Percentiles rank a stretch among this genome's conserved stretches.
Conservation (phyloP, 2,888 invertebrate genomes). For the Oscheius onirici region DNA sequence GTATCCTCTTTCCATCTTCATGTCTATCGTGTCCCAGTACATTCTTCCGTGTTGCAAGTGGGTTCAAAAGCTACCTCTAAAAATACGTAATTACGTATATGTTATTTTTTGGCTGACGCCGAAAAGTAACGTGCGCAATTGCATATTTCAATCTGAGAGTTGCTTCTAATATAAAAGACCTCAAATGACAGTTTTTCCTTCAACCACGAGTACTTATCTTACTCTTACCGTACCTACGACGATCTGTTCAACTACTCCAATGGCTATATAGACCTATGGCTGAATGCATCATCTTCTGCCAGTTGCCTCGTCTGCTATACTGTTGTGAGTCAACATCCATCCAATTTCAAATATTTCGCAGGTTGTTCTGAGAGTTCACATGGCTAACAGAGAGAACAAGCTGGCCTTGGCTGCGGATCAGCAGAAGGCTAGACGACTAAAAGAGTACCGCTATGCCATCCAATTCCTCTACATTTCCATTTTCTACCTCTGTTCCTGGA, state of each 20-base stretch:
- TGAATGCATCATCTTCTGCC: not conserved
- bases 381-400: not conserved
- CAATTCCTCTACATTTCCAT: not conserved
- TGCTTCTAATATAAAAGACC: no score
- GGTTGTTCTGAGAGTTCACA: no score
- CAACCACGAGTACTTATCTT: not conserved
- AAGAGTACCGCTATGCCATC: not conserved
- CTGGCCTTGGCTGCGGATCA: not conserved
- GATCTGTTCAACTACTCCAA: not conserved
- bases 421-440: not conserved
- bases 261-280: not conserved
- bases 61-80: not conserved
- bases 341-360: not conserved
- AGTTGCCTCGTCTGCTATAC: not conserved
- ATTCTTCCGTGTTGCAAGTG: conserved; percentile 11
- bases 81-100: no score
- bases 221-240: not conserved
- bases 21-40: conserved; percentile 8
- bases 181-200: not conserved
- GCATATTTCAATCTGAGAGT: no score
- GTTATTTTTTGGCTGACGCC: no score
- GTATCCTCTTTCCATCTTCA: not conserved
- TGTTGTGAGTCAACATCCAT: not conserved
- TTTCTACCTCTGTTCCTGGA: conserved; percentile 5
- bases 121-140: no score